phyloP scores from a whole-genome alignment of 2,888 invertebrate species.

The Cephus pygmeus region DNA sequence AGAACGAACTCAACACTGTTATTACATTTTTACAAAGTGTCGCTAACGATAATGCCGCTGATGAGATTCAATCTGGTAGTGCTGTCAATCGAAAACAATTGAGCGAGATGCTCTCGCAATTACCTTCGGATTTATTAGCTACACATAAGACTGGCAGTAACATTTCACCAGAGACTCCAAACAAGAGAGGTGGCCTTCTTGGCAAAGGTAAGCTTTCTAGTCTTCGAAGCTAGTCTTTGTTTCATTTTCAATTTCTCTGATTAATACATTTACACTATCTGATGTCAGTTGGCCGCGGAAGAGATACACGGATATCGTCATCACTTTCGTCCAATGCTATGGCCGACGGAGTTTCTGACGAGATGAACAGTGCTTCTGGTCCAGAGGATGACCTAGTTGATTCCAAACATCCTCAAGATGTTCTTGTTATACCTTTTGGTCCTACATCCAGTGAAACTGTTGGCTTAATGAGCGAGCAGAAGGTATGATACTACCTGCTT shows the following conservation, averaged over 20 bases:
- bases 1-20: constrained; percentile 74
- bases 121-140: constrained; percentile 58
- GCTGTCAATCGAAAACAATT: constrained; percentile 66
- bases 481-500: constrained; percentile 61
- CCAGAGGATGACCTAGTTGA: constrained; percentile 55
- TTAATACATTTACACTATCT: constrained; percentile 3
- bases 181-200: constrained; percentile 57
- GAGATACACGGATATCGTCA: constrained; percentile 44
- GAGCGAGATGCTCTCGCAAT: constrained; percentile 65
- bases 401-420: constrained; percentile 65
- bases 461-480: constrained; percentile 76
- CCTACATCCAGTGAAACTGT: constrained; percentile 72
- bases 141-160: constrained; percentile 34
- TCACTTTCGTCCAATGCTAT: constrained; percentile 53
- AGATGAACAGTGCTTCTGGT: constrained; percentile 51
- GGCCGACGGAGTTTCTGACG: constrained; percentile 49
- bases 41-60: constrained; percentile 53
- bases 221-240: constrained; percentile 1
- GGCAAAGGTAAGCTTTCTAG: constrained; percentile 61
- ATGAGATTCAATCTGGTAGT: constrained; percentile 28
- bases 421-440: constrained; percentile 78
- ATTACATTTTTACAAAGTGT: constrained; percentile 70
- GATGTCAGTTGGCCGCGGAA: constrained; percentile 45
- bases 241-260: not conserved
- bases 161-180: constrained; percentile 51